Conservation (phyloP, 2,888 invertebrate species). For the Lamproptera curius region DNA sequence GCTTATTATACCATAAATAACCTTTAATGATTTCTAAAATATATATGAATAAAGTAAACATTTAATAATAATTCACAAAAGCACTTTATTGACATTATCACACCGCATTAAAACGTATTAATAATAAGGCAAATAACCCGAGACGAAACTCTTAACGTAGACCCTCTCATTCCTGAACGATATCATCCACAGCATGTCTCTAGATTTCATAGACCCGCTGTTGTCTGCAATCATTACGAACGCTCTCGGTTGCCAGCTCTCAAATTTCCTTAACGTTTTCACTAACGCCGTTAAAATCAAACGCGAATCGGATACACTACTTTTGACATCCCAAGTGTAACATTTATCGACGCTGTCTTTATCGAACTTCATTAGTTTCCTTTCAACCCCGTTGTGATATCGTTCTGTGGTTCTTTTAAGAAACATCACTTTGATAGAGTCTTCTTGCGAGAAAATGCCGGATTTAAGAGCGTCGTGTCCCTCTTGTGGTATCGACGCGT, state of each 20-base stretch:
- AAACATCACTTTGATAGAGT: constrained; percentile 10
- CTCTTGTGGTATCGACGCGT: constrained; percentile 9
- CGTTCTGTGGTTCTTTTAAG: not conserved
- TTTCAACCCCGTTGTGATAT: not conserved
- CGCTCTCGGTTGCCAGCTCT: constrained; percentile 22
- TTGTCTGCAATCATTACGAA: constrained; percentile 27
- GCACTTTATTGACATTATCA: too few relatives aligned
- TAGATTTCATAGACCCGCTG: constrained; percentile 21
- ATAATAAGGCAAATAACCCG: constrained; percentile 24
- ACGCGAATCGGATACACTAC: constrained; percentile 19
- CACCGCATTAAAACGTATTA: constrained; percentile 1
- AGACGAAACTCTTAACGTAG: constrained; percentile 27
- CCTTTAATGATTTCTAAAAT: too few relatives aligned
- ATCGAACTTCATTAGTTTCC: constrained; percentile 1
- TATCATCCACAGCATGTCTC: constrained; percentile 27
- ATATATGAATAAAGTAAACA: too few relatives aligned
- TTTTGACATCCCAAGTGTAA: constrained; percentile 6
- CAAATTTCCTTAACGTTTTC: constrained; percentile 22
- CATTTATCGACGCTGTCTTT: constrained; percentile 3
- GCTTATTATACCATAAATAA: too few relatives aligned
- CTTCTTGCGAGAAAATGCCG: constrained; percentile 3
- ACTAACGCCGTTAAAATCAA: constrained; percentile 20
- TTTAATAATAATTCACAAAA: too few relatives aligned
- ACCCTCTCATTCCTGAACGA: constrained; percentile 23
- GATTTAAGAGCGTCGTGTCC: constrained; percentile 1